Conservation (phyloP, 2,888 invertebrate genomes). For the Luperina testacea region DNA sequence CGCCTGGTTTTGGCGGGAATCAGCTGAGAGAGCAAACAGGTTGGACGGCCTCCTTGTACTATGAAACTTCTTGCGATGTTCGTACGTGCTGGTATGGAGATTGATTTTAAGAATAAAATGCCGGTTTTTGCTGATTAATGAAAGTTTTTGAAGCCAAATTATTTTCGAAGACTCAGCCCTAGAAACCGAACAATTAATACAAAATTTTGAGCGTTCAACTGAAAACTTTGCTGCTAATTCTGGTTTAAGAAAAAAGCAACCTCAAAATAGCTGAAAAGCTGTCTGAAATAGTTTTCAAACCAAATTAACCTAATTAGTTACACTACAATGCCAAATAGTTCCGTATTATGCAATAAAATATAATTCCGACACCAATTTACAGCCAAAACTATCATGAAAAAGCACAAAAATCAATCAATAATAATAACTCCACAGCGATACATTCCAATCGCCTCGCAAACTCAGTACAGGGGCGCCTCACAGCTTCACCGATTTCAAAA, state of each 20-base stretch:
- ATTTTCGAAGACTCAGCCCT: neutral
- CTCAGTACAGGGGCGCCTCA: slow-evolving; percentile 65
- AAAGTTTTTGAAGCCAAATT: neutral
- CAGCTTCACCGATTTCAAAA: slow-evolving; percentile 61
- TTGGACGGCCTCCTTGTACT: slow-evolving; percentile 60
- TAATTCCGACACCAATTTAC: neutral
- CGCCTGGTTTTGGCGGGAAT: slow-evolving; percentile 69
- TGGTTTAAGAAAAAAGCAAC: slow-evolving; percentile 6
- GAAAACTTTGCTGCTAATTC: too few relatives aligned
- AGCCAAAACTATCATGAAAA: neutral
- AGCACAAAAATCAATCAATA: slow-evolving; percentile 23
- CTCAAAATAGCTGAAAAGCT: neutral
- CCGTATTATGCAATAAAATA: neutral
- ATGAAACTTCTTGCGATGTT: slow-evolving; percentile 42
- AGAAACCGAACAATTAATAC: too few relatives aligned
- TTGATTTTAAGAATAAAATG: neutral
- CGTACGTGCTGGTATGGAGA: neutral
- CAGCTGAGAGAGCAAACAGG: slow-evolving; percentile 67
- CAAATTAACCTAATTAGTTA: too few relatives aligned
- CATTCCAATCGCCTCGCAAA: slow-evolving; percentile 36
- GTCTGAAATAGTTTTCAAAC: neutral
- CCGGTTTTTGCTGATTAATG: neutral
- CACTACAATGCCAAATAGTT: neutral
- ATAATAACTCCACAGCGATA: slow-evolving; percentile 51
- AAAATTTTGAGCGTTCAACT: neutral